Conservation (phyloP, 53 echinoderm and acorn worm species). For the Astropecten irregularis region DNA sequence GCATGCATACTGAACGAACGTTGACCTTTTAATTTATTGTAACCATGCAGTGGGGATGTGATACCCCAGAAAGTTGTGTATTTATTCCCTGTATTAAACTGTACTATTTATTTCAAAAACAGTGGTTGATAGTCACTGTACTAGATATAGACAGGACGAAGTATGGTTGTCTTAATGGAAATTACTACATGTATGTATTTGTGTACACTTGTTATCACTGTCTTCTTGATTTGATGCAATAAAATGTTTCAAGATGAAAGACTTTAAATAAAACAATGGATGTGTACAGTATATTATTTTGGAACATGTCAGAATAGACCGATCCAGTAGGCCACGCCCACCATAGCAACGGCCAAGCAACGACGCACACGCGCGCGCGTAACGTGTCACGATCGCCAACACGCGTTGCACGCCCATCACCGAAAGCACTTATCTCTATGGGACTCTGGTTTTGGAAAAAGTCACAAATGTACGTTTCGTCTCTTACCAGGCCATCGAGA, state of each 20-base stretch:
- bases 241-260: slow-evolving; percentile 50
- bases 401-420: too few relatives aligned
- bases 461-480: too few relatives aligned
- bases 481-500: too few relatives aligned
- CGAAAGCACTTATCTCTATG: too few relatives aligned
- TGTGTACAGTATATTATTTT: too few relatives aligned
- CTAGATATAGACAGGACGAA: background rate
- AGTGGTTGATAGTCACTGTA: slow-evolving; percentile 16
- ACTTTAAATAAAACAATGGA: background rate
- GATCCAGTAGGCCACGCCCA: too few relatives aligned
- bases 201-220: slow-evolving; percentile 51
- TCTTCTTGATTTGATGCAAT: slow-evolving; percentile 61
- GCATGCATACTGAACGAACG: slow-evolving; percentile 32
- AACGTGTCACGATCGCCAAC: too few relatives aligned
- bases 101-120: slow-evolving; percentile 55
- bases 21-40: slow-evolving; percentile 49
- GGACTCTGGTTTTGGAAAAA: too few relatives aligned
- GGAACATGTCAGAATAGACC: too few relatives aligned
- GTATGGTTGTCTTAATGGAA: slow-evolving; percentile 14
- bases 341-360: too few relatives aligned
- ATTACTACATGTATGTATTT: slow-evolving; percentile 34
- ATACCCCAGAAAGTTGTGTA: slow-evolving; percentile 25
- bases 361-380: too few relatives aligned
- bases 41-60: slow-evolving; percentile 22
- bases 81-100: slow-evolving; percentile 43